A percentile compares a stretch with the other conserved stretches of the same genome.
These are phyloP conservation scores for Oncopodura yosiiana DNA, from an alignment of 1,140 invertebrate species.

Conservation along the genomic window DNA sequence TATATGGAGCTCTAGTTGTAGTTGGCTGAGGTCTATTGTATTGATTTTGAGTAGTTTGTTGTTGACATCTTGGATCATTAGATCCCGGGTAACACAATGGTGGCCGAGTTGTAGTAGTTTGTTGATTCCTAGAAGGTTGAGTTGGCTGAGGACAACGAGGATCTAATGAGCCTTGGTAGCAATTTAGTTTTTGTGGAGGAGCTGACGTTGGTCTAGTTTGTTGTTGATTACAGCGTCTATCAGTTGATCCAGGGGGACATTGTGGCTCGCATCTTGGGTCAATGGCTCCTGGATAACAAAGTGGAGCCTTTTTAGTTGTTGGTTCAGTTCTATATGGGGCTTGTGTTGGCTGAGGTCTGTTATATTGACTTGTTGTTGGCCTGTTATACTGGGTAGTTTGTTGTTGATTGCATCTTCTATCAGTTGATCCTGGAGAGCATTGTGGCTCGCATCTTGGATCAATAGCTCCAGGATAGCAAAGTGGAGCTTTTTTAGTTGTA, in stretches of 20 bases:
- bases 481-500: constrained; percentile 26
- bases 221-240: constrained; percentile 38
- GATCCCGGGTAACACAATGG: not conserved
- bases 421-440: constrained; percentile 36
- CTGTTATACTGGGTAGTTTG: not conserved
- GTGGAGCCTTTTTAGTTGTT: too few species aligned
- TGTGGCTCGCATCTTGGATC: constrained; percentile 39
- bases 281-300: too few species aligned
- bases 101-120: constrained; percentile 35
- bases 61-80: not conserved
- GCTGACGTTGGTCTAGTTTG: constrained; percentile 33
- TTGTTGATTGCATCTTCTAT: constrained; percentile 38
- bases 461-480: constrained; percentile 40
- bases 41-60: constrained; percentile 20
- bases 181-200: constrained; percentile 35
- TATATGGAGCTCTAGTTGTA: too few species aligned
- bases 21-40: constrained; percentile 30
- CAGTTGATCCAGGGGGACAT: constrained; percentile 36
- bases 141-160: constrained; percentile 38
- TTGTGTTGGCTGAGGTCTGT: constrained; percentile 9
- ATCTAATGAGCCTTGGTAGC: constrained; percentile 39
- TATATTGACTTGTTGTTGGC: not conserved
- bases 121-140: not conserved
- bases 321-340: not conserved
- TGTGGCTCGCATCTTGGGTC: not conserved